Percentiles rank a stretch among this genome's conserved stretches.
phyloP scores from a whole-genome alignment of 2,888 invertebrate genomes.

The Nudaria mundana region DNA sequence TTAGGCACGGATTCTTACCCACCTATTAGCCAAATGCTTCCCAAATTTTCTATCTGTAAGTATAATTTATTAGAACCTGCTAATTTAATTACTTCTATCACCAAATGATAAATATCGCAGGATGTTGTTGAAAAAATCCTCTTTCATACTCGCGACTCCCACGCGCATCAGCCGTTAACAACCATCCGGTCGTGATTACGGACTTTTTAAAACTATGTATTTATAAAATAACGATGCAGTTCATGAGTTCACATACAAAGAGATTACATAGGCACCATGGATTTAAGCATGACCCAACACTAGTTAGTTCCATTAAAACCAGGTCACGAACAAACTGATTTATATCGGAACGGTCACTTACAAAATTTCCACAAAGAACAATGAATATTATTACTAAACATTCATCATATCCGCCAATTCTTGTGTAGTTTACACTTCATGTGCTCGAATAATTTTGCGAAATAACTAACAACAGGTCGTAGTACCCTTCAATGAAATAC shows the following conservation, averaged over 20 bases:
- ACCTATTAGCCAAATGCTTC: too few relatives aligned
- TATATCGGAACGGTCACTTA: slow-evolving; percentile 6
- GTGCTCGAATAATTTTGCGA: slow-evolving; percentile 27
- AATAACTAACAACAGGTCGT: slow-evolving; percentile 23
- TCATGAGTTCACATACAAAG: too few relatives aligned
- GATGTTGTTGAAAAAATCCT: slow-evolving; percentile 8
- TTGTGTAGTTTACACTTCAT: slow-evolving; percentile 21
- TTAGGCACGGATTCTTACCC: too few relatives aligned
- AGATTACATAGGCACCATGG: slow-evolving; percentile 5
- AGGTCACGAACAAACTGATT: slow-evolving; percentile 15
- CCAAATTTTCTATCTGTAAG: too few relatives aligned
- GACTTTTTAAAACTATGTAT: slow-evolving; percentile 11
- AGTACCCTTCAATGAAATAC: too few relatives aligned
- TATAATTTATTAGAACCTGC: too few relatives aligned
- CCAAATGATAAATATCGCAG: slow-evolving; percentile 4
- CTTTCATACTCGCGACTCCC: slow-evolving; percentile 12
- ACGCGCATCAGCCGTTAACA: slow-evolving; percentile 9
- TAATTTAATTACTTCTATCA: too few relatives aligned
- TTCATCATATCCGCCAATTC: slow-evolving; percentile 37
- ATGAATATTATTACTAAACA: slow-evolving; percentile 28
- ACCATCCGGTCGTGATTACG: slow-evolving; percentile 29
- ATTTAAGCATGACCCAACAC: slow-evolving; percentile 2
- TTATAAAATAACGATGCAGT: too few relatives aligned
- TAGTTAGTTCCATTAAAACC: slow-evolving; percentile 3
- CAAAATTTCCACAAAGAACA: slow-evolving; percentile 20